Evolutionary conservation across 2,113 vertebrate genomes (phyloP).

Genomic region (Carettochelys insculpta): DNA sequence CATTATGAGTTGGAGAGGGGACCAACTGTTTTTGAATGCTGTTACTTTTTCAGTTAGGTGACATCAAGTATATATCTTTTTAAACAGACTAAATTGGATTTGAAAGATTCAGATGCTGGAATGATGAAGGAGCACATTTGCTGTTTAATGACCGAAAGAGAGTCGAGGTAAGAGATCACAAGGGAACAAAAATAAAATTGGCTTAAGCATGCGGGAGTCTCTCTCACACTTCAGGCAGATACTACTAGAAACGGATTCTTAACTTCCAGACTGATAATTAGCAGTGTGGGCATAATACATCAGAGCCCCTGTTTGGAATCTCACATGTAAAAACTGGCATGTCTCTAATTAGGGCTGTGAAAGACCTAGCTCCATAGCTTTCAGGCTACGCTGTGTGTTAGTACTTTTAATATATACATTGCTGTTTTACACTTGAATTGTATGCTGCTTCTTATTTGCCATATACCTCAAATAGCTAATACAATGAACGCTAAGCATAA

Average conservation of each 20-base stretch:
- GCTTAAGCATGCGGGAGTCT: neutral
- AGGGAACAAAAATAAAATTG: accelerated
- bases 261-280: neutral
- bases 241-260: neutral
- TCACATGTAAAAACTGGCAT: accelerated
- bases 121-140: accelerated
- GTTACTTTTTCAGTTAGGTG: neutral
- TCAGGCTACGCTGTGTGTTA: neutral
- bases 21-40: neutral
- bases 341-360: neutral
- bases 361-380: accelerated
- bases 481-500: neutral
- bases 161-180: accelerated
- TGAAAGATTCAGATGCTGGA: too few species aligned
- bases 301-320: neutral
- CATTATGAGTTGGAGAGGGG: neutral
- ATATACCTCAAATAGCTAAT: neutral
- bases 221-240: neutral
- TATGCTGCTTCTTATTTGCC: neutral
- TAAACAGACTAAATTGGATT: neutral
- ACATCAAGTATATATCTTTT: accelerated
- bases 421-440: neutral
- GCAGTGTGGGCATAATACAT: neutral
- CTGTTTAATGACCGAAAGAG: too few species aligned
- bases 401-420: accelerated